Base-by-base conservation (phyloP, 2,797 vertebrate genomes). In the Nyctalus aviator region DNA sequence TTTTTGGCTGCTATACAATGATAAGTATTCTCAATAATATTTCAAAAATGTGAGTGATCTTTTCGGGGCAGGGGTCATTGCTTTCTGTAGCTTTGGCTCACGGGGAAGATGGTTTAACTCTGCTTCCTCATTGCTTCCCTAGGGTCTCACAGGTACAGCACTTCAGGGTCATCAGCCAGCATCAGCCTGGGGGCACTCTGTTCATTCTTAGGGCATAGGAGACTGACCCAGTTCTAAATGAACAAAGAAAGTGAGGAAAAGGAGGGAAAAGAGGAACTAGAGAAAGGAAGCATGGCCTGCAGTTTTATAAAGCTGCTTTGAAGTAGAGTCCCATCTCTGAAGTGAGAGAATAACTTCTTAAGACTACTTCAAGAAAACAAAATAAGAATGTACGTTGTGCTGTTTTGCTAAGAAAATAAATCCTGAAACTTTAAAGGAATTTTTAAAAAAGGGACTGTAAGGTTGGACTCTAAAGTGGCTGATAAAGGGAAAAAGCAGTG, bases 391-490 rank as follows among this genome's bases (percentile, higher is more conserved):
- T 66, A 72, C n/a, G 62, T 64, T 37, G 55, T 88, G n/a, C 5
- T 66, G 4, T 94, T 93, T 88, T 69, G 30, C 75, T 90, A 77
- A 90, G 75, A 83, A 90, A 94, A 95, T 68, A 82, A 89, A 84
- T 95, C 32, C 44, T 23, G 3, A 55, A 78, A 89, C 62, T 71
- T 93, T 72, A 81, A 90, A 89, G 66, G 46, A 88, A 64, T 55
- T 88, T 41, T n/a, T n/a, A 0, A 5, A 73, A 69, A 93, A 81
- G 46, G 46, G 20, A 69, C 8, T 23, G 1, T 89, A 68, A 89
- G n/a, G 53, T 76, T 88, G 48, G 64, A 72, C 68, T 85, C 69
- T 73, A 44, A 77, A 37, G 88, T 85, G 78, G 15, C 69, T 59
- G 41, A 91, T 83, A 32, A 78, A 50, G 32, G 48, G 37, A 21